phyloP scores from a whole-genome alignment of 2,888 invertebrate species.

The Ectemnius lituratus region DNA sequence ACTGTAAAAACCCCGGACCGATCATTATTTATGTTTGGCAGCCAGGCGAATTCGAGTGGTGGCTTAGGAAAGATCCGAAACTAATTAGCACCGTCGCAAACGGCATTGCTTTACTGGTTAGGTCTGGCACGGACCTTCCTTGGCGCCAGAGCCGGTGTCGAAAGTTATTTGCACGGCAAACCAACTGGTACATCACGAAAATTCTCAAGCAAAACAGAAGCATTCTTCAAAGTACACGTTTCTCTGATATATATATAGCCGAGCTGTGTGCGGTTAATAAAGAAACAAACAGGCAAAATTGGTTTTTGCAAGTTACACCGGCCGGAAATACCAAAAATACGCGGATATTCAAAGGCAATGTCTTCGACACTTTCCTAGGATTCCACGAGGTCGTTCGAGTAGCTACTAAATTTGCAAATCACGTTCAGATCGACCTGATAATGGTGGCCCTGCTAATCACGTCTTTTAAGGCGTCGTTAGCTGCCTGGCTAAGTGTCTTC shows the following conservation, averaged over 20 bases:
- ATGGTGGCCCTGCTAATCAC: background rate
- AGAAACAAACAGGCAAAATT: too few relatives aligned
- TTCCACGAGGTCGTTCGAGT: background rate
- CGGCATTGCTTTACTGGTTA: background rate
- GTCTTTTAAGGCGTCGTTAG: background rate
- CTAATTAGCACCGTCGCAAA: background rate
- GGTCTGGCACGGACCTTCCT: background rate
- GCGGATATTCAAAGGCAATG: background rate
- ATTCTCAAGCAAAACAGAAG: background rate
- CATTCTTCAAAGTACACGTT: background rate
- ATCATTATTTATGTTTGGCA: background rate
- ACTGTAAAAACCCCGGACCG: too few relatives aligned
- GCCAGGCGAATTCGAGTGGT: background rate
- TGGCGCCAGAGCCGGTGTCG: background rate
- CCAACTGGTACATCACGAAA: background rate
- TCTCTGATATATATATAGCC: background rate
- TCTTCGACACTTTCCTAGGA: background rate
- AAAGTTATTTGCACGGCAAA: slow-evolving; percentile 2
- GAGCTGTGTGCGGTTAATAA: too few relatives aligned
- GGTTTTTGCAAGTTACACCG: too few relatives aligned
- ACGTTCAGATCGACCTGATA: slow-evolving; percentile 7
- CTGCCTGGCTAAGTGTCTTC: background rate
- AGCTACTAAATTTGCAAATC: background rate
- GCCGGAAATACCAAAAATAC: too few relatives aligned
- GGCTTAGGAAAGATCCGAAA: background rate